phyloP scores from a whole-genome alignment of 2,113 vertebrate genomes.

The Apus apus region DNA sequence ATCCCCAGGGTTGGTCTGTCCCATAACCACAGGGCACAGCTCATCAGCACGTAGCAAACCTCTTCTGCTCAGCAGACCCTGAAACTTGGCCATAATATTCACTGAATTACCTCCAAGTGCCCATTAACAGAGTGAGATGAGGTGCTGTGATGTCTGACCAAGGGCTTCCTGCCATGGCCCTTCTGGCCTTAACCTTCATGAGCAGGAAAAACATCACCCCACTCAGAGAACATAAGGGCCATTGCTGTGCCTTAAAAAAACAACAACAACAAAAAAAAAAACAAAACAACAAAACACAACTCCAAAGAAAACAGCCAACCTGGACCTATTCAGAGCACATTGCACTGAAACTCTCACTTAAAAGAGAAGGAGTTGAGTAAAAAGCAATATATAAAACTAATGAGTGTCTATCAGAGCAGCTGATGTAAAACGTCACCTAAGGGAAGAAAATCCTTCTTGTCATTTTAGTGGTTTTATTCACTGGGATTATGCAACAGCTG shows the following conservation, averaged over 20 bases:
- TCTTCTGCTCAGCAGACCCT: background rate
- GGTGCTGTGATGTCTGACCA: background rate
- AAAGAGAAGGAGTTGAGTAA: background rate
- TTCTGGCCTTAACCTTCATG: background rate
- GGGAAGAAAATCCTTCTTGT: background rate
- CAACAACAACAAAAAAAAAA: too few species aligned
- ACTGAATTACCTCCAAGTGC: background rate
- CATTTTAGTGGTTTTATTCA: background rate
- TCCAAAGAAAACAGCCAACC: background rate
- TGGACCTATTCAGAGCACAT: too few species aligned
- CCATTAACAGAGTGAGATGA: rapidly evolving
- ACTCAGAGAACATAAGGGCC: background rate
- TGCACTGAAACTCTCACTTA: background rate
- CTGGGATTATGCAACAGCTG: background rate
- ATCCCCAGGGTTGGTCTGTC: background rate
- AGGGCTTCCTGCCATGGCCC: rapidly evolving
- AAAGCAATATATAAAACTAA: background rate
- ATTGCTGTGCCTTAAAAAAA: background rate
- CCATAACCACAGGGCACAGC: rapidly evolving
- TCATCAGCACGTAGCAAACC: background rate
- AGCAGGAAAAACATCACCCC: background rate
- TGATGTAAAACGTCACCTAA: background rate
- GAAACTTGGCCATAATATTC: background rate
- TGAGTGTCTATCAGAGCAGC: background rate
- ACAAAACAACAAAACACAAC: rapidly evolving